Percentiles rank a stretch among this genome's conserved stretches.
These are phyloP conservation scores for Dipus sagitta DNA, from an alignment of 2,797 vertebrate species.

Conservation along the genomic window DNA sequence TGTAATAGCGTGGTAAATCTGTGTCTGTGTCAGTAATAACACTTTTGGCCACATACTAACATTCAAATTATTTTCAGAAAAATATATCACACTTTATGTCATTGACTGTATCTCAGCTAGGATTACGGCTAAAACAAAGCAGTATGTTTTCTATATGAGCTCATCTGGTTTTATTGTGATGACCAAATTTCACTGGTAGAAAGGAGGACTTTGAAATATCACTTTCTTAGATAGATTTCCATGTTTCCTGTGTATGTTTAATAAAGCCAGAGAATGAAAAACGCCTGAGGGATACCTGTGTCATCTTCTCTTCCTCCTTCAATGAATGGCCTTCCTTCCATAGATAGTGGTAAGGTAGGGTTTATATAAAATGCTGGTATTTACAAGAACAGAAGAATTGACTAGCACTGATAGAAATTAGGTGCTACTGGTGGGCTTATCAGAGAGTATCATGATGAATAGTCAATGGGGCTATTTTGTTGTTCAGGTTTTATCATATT, in stretches of 20 bases:
- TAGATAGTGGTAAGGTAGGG: background rate
- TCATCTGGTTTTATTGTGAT: conserved; percentile 74
- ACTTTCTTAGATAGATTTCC: conserved; percentile 78
- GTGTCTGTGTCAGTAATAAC: conserved; percentile 10
- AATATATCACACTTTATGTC: conserved; percentile 61
- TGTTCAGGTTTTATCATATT: background rate
- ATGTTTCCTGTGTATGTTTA: conserved; percentile 81
- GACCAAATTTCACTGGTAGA: conserved; percentile 75
- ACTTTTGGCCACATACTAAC: background rate
- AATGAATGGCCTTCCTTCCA: conserved; percentile 33
- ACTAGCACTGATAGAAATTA: background rate
- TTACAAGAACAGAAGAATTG: conserved; percentile 3
- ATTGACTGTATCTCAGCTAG: background rate
- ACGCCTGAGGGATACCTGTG: background rate
- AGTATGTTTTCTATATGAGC: conserved; percentile 45
- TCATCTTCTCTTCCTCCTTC: conserved; percentile 4
- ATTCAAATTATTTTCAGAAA: conserved; percentile 52
- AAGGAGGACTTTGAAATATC: conserved; percentile 82
- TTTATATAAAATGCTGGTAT: conserved; percentile 5
- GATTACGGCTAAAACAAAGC: conserved; percentile 49
- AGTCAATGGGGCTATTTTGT: background rate
- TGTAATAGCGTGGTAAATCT: background rate
- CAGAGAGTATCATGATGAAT: background rate
- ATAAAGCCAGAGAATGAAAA: conserved; percentile 61
- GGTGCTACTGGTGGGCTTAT: background rate